Base-by-base conservation (phyloP, 2,113 vertebrate species). In the Tonatia bakeri region DNA sequence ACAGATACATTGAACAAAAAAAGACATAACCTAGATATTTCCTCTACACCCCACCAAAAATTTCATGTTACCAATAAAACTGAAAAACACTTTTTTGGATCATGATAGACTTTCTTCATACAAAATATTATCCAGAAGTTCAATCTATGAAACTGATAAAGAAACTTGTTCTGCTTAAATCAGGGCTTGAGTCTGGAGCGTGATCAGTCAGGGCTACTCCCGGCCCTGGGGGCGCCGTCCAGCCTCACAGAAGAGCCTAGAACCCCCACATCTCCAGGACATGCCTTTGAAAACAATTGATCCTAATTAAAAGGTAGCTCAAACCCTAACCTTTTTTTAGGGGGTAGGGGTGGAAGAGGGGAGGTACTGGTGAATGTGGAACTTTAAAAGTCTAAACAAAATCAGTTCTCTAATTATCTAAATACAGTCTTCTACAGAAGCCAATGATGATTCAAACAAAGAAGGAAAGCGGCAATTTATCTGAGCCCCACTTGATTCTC, bases 391-490 rank as follows among this genome's bases (percentile, higher is more conserved):
- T 69, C 56, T 56, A 94, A 91, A 87, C 77, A 90, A 86, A 86
- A 90, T 91, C n/a, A 90, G 40, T 77, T 81, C 26, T 92, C 31
- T 90, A 40, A 14, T 95, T 82, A 90, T 87, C 61, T 70, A 82
- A 96, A n/a, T 31, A 88, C 20, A 38, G 45, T 85, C 26, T 83
- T 54, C 15, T 70, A 12, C 40, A 95, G 93, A 96, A 87, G 45
- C 10, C n/a, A 86, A 88, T 50, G 54, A 54, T 82, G 82, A 94
- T 1, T 70, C 61, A 96, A 94, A 90, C 77, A 94, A 87, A 84
- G 72, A n/a, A 70, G 67, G n/a, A 38, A 52, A 26, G 24, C 61
- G 45, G 52, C 54, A 94, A 76, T 84, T 56, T 56, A 76, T 85
- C 61, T 61, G 72, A 88, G 8, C 28, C 40, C 76, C 52, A 75